Percentiles rank a stretch among this genome's conserved stretches.
Evolutionary conservation across 2,113 vertebrate species (phyloP).

Genomic region (Gymnobelideus leadbeateri): DNA sequence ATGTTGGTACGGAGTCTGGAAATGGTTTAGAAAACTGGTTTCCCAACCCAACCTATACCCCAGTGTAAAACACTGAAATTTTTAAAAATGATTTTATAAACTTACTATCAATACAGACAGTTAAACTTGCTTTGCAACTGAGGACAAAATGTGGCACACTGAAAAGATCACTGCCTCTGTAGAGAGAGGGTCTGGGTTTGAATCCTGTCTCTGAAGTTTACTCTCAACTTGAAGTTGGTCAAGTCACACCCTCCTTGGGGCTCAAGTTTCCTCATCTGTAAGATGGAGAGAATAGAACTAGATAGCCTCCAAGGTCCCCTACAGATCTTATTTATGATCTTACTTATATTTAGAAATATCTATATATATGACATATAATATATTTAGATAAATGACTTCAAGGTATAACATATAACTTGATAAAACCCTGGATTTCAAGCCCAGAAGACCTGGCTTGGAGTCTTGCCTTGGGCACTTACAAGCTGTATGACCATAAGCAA

Average conservation of each 20-base stretch:
- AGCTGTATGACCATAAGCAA: not conserved
- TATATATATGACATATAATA: not conserved
- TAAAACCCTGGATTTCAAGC: not conserved
- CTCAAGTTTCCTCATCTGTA: not conserved
- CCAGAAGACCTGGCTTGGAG: not conserved
- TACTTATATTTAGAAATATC: not conserved
- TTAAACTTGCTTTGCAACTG: not conserved
- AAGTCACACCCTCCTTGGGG: not conserved
- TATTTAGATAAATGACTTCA: not conserved
- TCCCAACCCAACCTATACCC: not conserved
- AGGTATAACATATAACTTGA: not conserved
- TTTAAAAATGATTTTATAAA: not conserved
- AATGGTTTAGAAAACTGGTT: not conserved
- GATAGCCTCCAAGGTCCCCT: too few species aligned
- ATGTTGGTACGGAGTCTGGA: not conserved
- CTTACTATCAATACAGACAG: not conserved
- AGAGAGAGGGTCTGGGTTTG: not conserved
- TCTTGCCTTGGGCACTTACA: not conserved
- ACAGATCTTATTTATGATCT: not conserved
- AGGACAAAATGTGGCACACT: not conserved
- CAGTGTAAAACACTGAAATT: not conserved
- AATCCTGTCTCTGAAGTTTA: not conserved
- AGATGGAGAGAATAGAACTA: not conserved
- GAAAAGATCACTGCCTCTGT: not conserved
- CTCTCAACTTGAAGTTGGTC: not conserved